Evolutionary conservation across 2,797 vertebrate genomes (phyloP).

Genomic region (Botia almorhae): DNA sequence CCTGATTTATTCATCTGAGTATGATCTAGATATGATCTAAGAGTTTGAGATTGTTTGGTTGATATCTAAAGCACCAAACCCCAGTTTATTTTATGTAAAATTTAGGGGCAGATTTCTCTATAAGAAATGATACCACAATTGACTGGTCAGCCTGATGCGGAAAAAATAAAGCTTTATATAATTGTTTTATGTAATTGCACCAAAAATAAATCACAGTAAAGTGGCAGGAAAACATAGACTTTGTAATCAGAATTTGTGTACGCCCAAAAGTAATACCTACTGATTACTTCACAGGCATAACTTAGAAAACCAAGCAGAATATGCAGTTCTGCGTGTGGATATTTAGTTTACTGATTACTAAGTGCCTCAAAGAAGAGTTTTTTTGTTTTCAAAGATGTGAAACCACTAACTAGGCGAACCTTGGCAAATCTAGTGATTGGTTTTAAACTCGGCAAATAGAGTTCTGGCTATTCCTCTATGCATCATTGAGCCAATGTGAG

Average conservation of each 20-base stretch:
- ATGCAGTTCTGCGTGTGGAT: background rate
- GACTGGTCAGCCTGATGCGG: background rate
- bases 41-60: background rate
- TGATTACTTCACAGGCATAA: background rate
- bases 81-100: background rate
- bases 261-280: background rate
- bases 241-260: background rate
- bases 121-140: background rate
- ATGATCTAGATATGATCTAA: background rate
- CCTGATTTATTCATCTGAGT: conserved; percentile 1
- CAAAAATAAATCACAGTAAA: background rate
- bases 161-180: background rate
- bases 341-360: background rate
- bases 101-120: background rate
- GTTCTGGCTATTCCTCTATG: background rate
- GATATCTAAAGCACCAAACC: background rate
- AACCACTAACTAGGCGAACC: no score
- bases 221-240: background rate
- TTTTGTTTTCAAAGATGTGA: no score
- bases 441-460: no score
- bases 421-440: no score
- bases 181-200: background rate
- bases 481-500: background rate
- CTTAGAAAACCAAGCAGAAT: background rate
- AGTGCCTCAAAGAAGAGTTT: background rate